Base-by-base conservation (phyloP, 2,797 vertebrate species). In the Zalophus californianus region DNA sequence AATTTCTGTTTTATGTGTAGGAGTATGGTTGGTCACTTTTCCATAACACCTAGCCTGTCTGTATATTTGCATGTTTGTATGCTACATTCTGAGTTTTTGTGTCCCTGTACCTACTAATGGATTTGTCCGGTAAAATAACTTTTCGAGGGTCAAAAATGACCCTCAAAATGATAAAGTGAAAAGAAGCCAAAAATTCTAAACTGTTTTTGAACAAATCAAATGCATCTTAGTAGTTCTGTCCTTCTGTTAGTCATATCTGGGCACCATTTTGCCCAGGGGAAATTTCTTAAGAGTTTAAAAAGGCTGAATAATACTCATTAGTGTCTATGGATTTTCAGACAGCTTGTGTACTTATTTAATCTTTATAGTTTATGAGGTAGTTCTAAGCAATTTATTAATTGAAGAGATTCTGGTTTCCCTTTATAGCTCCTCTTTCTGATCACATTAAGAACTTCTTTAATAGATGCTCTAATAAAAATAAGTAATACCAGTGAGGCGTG, bases 381-480 rank as follows among this genome's bases (percentile, higher is more conserved):
- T 85, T 90, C 56, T 80, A 95, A 80, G 66, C 77, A 70, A 64
- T 48, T 73, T 90, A 94, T 93, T 75, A 62, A 66, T 72, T 48
- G 21, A 84, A 62, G n/a, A 75, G 21, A 80, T 62, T 85, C 41
- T 3, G 54, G 14, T 93, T 88, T 7, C 7, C 8, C 3, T 62
- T 85, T 84, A 1, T 58, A 20, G 23, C 11, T 21, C 21, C 16
- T 85, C 18, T 83, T 66, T 96, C 44, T 41, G 20, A 84, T 86
- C 18, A 68, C 32, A 77, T 78, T 52, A 48, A 86, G 11, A 86
- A 12, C 11, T 66, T 82, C 10, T 92, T 48, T 85, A 97, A 85
- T 38, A 64, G 3, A 52, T 73, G 8, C 11, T 73, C 32, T 87
- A 91, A 52, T 68, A 90, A 90, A 95, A 86, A 78, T 78, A 72